Evolutionary conservation across 1,140 invertebrate species (phyloP), one percentile per base, ranked within the genome.

Genomic region (Fragariocoptes setiger): DNA sequence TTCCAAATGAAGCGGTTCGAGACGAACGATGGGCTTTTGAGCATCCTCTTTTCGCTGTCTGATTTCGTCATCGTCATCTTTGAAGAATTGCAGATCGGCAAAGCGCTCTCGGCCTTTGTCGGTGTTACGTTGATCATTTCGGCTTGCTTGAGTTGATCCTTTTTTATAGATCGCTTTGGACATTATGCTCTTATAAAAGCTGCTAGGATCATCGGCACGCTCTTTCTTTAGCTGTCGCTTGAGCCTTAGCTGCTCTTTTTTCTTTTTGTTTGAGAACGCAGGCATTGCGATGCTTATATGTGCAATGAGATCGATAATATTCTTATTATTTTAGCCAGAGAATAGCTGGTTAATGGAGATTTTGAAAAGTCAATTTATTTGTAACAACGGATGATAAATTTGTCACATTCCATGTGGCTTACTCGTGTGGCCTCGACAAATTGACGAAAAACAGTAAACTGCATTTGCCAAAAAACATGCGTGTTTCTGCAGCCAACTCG

Each of bases 21-120:
- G 37, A 17, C 36, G 39, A 21, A 43, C 19, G 37, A 58, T 43
- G 21, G 54, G 48, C 42, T 51, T 42, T 38, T 45, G 42, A 2
- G 58, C 51, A 31, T 48, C 35, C 47, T 52, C 45, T 44, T 58
- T 58, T 40, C 52, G 49, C 46, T 50, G 46, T 35, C 56, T 48
- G 19, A 63, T 45, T 45, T 59, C 56, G 43, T 60, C 52, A 37
- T 53, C 51, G 15, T 50, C 51, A 50, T 62, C 55, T 43, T 53
- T 51, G 19, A 53, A 49, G 48, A 63, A 63, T 40, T 55, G 51
- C 4, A 63, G 46, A 19, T 31, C 25, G 8, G 25, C 25, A 31
- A 31, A 31, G 8, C 25, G 25, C 25, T 31, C 25, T 8, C 25
- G 25, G n/a, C n/a, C n/a, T 31, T n/a, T 31, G n/a, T 31, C 25